A percentile compares a stretch with the other conserved stretches of the same genome.
phyloP scores from a whole-genome alignment of 2,888 invertebrate genomes.

The Cosmorhoe ocellata region DNA sequence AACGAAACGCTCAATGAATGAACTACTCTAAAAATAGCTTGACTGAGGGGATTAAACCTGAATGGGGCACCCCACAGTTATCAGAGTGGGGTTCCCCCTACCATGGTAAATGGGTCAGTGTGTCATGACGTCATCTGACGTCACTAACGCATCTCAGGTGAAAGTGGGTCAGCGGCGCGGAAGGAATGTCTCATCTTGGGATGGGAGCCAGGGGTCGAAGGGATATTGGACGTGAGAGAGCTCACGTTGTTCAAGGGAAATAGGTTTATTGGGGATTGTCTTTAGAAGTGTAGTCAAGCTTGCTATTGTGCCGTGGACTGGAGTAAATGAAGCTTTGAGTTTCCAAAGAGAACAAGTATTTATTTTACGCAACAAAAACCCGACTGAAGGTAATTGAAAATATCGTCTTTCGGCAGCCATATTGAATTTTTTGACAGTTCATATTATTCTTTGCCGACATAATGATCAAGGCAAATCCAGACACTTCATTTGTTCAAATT shows the following conservation, averaged over 20 bases:
- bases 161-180: slow-evolving; percentile 48
- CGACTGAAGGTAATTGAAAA: too few relatives aligned
- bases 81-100: slow-evolving; percentile 30
- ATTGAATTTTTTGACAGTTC: too few relatives aligned
- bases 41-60: slow-evolving; percentile 58
- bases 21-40: slow-evolving; percentile 72
- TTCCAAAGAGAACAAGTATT: too few relatives aligned
- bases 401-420: too few relatives aligned
- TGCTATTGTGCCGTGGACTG: not conserved
- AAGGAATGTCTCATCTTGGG: slow-evolving; percentile 23
- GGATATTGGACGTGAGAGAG: slow-evolving; percentile 4
- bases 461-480: too few relatives aligned
- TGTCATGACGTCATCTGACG: slow-evolving; percentile 76
- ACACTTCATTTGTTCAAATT: too few relatives aligned
- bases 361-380: too few relatives aligned
- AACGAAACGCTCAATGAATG: slow-evolving; percentile 62
- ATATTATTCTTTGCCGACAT: too few relatives aligned
- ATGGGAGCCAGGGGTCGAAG: slow-evolving; percentile 10
- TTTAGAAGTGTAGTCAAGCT: not conserved
- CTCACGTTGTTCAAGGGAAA: slow-evolving; percentile 13
- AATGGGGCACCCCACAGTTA: slow-evolving; percentile 55
- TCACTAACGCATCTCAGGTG: slow-evolving; percentile 69
- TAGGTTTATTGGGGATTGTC: slow-evolving; percentile 12
- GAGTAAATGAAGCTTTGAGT: too few relatives aligned
- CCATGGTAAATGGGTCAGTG: slow-evolving; percentile 64